Evolutionary conservation across 2,113 vertebrate genomes (phyloP), one percentile per base, ranked within the genome.

Genomic region (Oncorhynchus clarkii): DNA sequence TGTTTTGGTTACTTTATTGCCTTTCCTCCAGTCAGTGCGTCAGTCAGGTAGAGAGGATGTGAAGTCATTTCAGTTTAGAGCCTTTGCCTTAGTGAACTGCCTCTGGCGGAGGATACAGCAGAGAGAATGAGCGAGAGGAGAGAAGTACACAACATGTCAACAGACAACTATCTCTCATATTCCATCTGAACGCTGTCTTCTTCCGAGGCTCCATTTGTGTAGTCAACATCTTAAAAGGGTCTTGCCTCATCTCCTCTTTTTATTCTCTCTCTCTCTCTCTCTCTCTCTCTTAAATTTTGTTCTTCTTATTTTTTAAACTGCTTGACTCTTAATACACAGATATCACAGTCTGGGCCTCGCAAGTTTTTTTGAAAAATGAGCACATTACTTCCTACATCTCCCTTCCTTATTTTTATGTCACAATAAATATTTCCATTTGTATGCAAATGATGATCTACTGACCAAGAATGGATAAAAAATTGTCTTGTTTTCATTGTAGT

Each of bases 341-440:
- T 90, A 92, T 90, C 91, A 90, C 88, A 86, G 90, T 78, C 75
- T 79, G 73, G 85, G 87, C 82, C 59, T 85, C 80, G 13, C 80
- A 87, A 92, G 87, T 89, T 82, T 80, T 80, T 90, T 89, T 88
- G 90, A 92, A 91, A 93, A 93, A 93, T 89, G 88, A 93, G 87
- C 89, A 89, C 84, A 88, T 91, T 91, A 89, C 90, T 93, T 90
- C 89, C 86, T 77, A 86, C 88, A 89, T 90, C 88, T 90, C 77
- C 83, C 81, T 83, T 54, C 60, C 39, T 88, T 80, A 78, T 57
- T 84, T 81, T 85, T 86, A 77, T 84, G 87, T 91, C 85, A 90
- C 87, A 93, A 92, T 94, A 93, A 94, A 94, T 92, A 94, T 93
- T 93, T 91, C 92, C 91, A 94, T 94, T 94, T 94, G 92, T 93